Evolutionary conservation across 2,888 invertebrate genomes (phyloP).

Genomic region (Apamea epomidion): DNA sequence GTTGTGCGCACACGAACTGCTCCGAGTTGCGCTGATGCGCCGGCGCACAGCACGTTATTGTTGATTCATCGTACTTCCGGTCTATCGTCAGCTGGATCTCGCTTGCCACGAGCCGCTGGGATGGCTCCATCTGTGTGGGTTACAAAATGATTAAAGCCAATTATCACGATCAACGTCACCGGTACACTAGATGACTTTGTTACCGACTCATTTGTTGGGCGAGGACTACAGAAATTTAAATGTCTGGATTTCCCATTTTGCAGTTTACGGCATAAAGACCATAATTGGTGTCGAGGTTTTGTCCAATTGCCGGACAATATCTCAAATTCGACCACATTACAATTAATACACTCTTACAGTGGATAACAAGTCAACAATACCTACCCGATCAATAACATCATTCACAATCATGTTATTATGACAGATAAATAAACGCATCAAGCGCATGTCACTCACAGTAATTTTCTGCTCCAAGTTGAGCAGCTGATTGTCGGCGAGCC

Average conservation of each 20-base stretch:
- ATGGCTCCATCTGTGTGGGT: conserved; percentile 76
- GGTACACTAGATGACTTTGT: conserved; percentile 19
- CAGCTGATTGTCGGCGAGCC: conserved; percentile 76
- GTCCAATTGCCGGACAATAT: not conserved
- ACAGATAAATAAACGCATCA: conserved; percentile 18
- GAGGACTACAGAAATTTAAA: not conserved
- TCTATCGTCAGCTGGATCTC: conserved; percentile 77
- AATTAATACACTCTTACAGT: not conserved
- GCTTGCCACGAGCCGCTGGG: conserved; percentile 82
- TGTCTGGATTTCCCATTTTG: not conserved
- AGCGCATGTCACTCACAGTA: conserved; percentile 72
- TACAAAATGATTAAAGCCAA: conserved; percentile 40
- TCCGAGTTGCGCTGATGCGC: conserved; percentile 73
- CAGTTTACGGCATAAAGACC: not conserved
- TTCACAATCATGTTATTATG: conserved; percentile 5
- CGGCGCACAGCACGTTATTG: conserved; percentile 84
- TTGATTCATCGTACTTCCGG: conserved; percentile 81
- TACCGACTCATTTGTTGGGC: conserved; percentile 20
- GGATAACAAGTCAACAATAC: not conserved
- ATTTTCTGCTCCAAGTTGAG: conserved; percentile 80
- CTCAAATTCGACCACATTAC: not conserved
- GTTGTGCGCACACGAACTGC: conserved; percentile 77
- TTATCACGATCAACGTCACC: conserved; percentile 37
- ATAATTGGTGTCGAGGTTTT: not conserved
- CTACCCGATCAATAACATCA: not conserved